A percentile compares a stretch with the other conserved stretches of the same genome.
phyloP scores from a whole-genome alignment of 2,113 vertebrate genomes.

The Microtus montanus region DNA sequence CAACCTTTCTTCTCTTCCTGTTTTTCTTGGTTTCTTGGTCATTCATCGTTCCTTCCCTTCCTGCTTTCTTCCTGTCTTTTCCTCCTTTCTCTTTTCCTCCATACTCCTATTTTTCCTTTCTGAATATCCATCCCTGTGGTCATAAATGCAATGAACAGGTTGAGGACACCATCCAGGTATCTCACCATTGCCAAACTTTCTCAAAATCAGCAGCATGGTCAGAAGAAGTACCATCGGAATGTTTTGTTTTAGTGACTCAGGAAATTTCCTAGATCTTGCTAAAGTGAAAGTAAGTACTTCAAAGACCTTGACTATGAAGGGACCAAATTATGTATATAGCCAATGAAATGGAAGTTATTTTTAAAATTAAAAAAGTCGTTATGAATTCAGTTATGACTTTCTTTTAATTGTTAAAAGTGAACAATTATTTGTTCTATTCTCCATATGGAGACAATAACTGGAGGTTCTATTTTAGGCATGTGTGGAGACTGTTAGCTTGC shows the following conservation, averaged over 20 bases:
- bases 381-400: constrained; percentile 47
- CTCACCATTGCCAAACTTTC: neutral
- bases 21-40: neutral
- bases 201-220: neutral
- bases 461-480: constrained; percentile 50
- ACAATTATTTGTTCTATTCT: constrained; percentile 61
- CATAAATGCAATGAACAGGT: neutral
- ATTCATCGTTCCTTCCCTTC: neutral
- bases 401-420: constrained; percentile 48
- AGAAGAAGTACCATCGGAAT: neutral
- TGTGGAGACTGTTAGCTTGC: constrained; percentile 73
- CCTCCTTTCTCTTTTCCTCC: neutral
- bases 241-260: neutral
- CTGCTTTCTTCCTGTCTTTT: neutral
- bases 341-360: constrained; percentile 39
- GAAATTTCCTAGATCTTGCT: neutral
- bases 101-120: neutral
- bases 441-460: constrained; percentile 45
- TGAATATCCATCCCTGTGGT: neutral
- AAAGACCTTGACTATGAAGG: neutral
- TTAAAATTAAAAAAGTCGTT: constrained; percentile 1
- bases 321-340: constrained; percentile 12
- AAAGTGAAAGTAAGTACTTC: neutral
- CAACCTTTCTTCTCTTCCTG: too few relatives aligned
- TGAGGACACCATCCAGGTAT: neutral